Base-by-base conservation (phyloP, 2,113 vertebrate genomes). In the Psophia crepitans region DNA sequence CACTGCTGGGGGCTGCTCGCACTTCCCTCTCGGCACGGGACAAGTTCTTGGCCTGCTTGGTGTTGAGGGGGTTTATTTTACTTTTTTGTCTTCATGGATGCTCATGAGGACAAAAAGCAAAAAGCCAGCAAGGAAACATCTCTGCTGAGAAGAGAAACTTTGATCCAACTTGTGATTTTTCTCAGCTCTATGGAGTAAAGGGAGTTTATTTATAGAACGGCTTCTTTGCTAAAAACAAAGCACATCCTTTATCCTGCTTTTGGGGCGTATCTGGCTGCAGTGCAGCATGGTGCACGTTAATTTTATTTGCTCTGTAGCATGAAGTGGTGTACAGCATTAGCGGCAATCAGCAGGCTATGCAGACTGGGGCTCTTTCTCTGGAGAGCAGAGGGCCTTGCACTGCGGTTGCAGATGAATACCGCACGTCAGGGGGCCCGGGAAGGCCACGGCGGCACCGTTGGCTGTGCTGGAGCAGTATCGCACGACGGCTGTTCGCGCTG, bases 91-190 rank as follows among this genome's bases (percentile, higher is more conserved):
- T 78, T 70, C 56, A 15, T 7, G 28, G 87, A 43, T 39, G 33
- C 68, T 96, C 65, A 15, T 14, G 43, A 63, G 54, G 54, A 46
- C 3, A 71, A 94, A 84, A 83, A 86, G 68, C 79, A 92, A 87
- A 68, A 77, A 86, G 49, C 88, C 92, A 90, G 85, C 82, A 86
- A 93, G 64, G 69, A 93, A 86, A 54, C 21, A 22, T 58, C 51
- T 86, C 64, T 56, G 49, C 80, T 49, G 88, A 56, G 93, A 73
- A 57, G 71, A 58, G 68, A 87, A 93, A 92, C 95, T 95, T 93
- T 54, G 74, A 63, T 94, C 43, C 66, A 78, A 76, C 88, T 95
- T 78, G 92, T 10, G 65, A 94, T 94, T 73, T 43, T 84, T 87
- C 39, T 49, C 94, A 81, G 85, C 76, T 91, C 73, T 65, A 17